Percentiles rank a stretch among this genome's conserved stretches.
Evolutionary conservation across 2,797 vertebrate genomes (phyloP).

Genomic region (Mus spretus): DNA sequence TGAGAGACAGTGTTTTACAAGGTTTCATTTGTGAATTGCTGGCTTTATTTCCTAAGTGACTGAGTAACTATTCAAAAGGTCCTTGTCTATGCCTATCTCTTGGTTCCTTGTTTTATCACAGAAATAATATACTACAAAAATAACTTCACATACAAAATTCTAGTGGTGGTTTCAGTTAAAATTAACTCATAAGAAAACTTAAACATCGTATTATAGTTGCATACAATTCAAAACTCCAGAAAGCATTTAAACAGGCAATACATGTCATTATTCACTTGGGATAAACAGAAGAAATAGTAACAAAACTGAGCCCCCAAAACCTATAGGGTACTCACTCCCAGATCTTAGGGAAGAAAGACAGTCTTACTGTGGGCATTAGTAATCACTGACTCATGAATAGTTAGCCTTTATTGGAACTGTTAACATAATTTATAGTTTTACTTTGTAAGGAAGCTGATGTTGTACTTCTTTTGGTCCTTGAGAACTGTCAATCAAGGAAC

Average conservation of each 20-base stretch:
- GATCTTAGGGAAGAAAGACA: background rate
- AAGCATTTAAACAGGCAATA: slow-evolving; percentile 20
- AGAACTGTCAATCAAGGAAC: background rate
- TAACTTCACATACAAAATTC: background rate
- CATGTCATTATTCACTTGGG: background rate
- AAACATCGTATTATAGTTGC: background rate
- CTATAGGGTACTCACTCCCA: background rate
- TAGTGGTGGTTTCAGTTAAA: background rate
- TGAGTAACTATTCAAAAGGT: background rate
- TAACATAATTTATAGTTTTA: background rate
- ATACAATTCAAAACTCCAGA: background rate
- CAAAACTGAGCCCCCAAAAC: background rate
- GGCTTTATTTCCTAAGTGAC: background rate
- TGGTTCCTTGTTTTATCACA: background rate
- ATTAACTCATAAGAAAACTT: background rate
- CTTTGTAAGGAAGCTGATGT: background rate
- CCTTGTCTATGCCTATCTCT: background rate
- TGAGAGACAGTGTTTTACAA: background rate
- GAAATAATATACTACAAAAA: background rate
- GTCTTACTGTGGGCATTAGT: background rate
- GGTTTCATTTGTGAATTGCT: background rate
- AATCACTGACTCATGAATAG: background rate
- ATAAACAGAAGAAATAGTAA: background rate
- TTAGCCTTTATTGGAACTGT: background rate
- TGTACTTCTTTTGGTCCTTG: background rate